Percentiles rank a stretch among this genome's conserved stretches.
Conservation (phyloP, 2,113 vertebrate genomes). For the Vulpes lagopus region DNA sequence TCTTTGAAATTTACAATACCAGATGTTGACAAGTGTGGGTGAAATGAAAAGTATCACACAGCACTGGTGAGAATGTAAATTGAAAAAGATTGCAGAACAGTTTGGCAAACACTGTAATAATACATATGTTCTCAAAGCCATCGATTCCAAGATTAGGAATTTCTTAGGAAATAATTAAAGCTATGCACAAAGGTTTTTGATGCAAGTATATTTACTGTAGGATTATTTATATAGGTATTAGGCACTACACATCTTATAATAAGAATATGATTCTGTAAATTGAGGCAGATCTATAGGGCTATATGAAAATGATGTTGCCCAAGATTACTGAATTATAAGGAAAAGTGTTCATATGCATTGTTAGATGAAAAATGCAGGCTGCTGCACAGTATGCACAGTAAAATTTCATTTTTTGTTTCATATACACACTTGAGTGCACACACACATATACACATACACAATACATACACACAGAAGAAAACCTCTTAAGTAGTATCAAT, state of each 20-base stretch:
- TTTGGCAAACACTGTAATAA: neutral
- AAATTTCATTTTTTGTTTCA: neutral
- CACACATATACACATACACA: neutral
- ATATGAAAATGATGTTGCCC: neutral
- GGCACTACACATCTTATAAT: neutral
- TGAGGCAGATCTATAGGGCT: neutral
- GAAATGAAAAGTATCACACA: neutral
- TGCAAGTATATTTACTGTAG: neutral
- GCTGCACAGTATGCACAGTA: neutral
- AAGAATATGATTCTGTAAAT: neutral
- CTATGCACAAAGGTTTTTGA: neutral
- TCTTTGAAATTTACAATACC: conserved; percentile 4
- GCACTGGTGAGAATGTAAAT: conserved; percentile 22
- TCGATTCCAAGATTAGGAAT: neutral
- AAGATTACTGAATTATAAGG: neutral
- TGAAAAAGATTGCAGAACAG: neutral
- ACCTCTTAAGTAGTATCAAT: neutral
- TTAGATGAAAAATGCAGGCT: neutral
- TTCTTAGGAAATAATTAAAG: conserved; percentile 46
- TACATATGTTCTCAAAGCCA: neutral
- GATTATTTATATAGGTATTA: neutral
- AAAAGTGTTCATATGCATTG: neutral
- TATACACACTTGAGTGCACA: neutral
- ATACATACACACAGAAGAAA: neutral
- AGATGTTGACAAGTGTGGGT: conserved; percentile 8